Base-by-base conservation (phyloP, 2,113 vertebrate genomes). In the Eupsittula cactorum region DNA sequence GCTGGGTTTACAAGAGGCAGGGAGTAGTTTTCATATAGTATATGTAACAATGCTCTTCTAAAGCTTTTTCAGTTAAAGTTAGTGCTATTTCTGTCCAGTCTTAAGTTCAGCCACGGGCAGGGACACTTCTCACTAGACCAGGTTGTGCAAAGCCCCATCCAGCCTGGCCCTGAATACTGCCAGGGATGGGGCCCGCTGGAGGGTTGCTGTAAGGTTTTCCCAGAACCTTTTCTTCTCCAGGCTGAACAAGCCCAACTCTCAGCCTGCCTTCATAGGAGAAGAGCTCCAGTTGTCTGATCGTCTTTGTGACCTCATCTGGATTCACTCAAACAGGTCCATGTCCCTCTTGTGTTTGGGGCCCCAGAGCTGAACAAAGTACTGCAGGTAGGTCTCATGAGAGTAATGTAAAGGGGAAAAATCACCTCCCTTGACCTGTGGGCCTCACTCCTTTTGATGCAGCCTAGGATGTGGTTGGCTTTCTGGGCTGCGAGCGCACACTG, bases 1-100 rank as follows among this genome's bases (percentile, higher is more conserved):
- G 0, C 5, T 50, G 11, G 5, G 4, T 19, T 75, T 3, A 2
- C 19, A 47, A 27, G 21, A 60, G 20, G 23, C 37, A 7, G 8
- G 4, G 13, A 28, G 9, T 60, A 64, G 13, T 53, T 83, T 77
- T 85, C 6, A 4, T 21, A 2, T 24, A 37, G 11, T 73, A 8
- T 49, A 41, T 59, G n/a, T 73, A 88, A 69, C 13, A 44, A 9
- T 47, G 33, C 15, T 84, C 18, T 75, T 77, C 46, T 70, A 16
- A 70, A 91, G 31, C 13, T 50, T 65, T 53, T 78, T 77, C 10
- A 25, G 9, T 1, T 70, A 9, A 60, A 31, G 27, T 59, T 60
- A 28, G 12, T 75, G 15, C 55, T 74, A 6, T 83, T 37, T 55
- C 39, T 49, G 29, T 35, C 63, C 33, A 27, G 31, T 53, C 42